Conservation (phyloP, 37 sponge, comb jelly and placozoan genomes). For the Lycopodina hypogea region DNA sequence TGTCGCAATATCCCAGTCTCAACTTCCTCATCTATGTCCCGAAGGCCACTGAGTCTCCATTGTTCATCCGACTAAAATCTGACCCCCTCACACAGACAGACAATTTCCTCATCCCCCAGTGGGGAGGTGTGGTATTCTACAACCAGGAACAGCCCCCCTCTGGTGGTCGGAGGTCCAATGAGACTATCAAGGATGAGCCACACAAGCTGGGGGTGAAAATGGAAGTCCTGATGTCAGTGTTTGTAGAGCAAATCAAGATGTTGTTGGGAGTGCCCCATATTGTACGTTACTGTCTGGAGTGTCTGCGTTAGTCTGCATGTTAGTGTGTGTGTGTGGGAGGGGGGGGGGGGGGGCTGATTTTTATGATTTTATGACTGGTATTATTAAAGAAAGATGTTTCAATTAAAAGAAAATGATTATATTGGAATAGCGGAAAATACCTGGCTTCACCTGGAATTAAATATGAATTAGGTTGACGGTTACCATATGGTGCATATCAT, state of each 20-base stretch:
- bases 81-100: conserved; percentile 9
- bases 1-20: conserved; percentile 71
- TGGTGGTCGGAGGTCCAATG: neutral
- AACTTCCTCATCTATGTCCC: conserved; percentile 82
- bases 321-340: too few relatives aligned
- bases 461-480: too few relatives aligned
- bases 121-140: conserved; percentile 81
- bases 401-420: too few relatives aligned
- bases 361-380: too few relatives aligned
- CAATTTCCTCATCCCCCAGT: conserved; percentile 71
- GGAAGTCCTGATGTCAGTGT: conserved; percentile 64
- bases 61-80: conserved; percentile 41
- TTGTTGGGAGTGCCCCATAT: conserved; percentile 62
- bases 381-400: too few relatives aligned
- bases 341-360: too few relatives aligned
- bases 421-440: too few relatives aligned
- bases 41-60: conserved; percentile 37
- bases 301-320: too few relatives aligned
- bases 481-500: too few relatives aligned
- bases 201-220: conserved; percentile 20
- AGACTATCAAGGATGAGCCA: neutral
- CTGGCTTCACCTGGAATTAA: too few relatives aligned
- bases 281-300: conserved; percentile 16
- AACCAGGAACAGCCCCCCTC: conserved; percentile 27
- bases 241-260: conserved; percentile 64